Evolutionary conservation across 2,113 vertebrate species (phyloP), one percentile per base, ranked within the genome.

Genomic region (Protomyctophum bolini): DNA sequence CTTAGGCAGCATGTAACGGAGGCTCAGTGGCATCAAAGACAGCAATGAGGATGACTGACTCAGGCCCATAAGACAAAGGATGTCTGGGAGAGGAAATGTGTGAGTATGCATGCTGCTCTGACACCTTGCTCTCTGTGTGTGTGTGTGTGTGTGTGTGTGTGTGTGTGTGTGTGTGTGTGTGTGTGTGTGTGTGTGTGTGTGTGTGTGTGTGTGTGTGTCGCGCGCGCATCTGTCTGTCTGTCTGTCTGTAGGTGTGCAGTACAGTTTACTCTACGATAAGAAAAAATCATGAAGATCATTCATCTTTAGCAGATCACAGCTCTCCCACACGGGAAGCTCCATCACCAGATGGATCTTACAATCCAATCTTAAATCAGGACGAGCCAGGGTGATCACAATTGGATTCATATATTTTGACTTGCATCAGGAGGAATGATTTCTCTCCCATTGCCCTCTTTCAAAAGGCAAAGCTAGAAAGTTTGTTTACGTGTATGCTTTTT

Each of bases 91-190:
- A 82, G 67, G 51, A 83, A 55, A 41, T 68, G 47, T 81, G 91
- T 90, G 76, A 91, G 88, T 91, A 84, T 56, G 68, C 52, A 84
- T 56, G 68, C 52, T 57, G 46, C 71, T 76, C 83, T 54, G 57
- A 73, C 62, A n/a, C n/a, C 66, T 72, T 73, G 12, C n/a, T 75
- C 29, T 9, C 28, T 28, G 48, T 28, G 5, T n/a, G 0, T 57
- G 21, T 46, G 10, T 8, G 63, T 49, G 15, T 8, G 7, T 12
- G 8, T 46, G 46, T 10, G 74, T 55, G 33, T 58, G 66, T 72
- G 54, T 63, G 7, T n/a, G 12, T 33, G 21, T 33, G 21, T 29
- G 50, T 56, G 51, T 54, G 49, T 9, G 65, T 47, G 59, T 52
- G 59, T 15, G 59, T 68, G 68, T 47, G 28, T 50, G 46, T 60